A percentile compares a stretch with the other conserved stretches of the same genome.
Evolutionary conservation across 2,888 invertebrate species (phyloP).

Genomic region (Pyrocoelia pectoralis): DNA sequence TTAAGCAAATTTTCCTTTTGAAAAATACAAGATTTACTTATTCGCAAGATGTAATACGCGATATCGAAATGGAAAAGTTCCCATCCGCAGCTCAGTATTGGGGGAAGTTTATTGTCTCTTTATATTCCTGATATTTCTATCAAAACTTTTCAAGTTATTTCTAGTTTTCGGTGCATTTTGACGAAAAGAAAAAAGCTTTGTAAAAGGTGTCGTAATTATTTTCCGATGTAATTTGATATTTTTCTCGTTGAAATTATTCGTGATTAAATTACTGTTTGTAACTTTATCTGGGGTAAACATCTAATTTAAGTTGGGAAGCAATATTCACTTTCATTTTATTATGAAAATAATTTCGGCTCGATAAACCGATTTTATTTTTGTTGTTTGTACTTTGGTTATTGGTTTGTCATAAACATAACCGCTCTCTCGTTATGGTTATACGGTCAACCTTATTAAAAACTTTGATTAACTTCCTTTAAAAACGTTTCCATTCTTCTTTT

Average conservation of each 20-base stretch:
- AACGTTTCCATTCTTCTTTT: neutral
- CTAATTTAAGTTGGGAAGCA: neutral
- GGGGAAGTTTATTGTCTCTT: slow-evolving; percentile 5
- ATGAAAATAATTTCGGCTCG: neutral
- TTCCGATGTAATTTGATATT: neutral
- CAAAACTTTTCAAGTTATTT: neutral
- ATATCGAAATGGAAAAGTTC: neutral
- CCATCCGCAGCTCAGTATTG: neutral
- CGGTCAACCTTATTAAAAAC: neutral
- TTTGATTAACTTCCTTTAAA: neutral
- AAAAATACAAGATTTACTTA: slow-evolving; percentile 3
- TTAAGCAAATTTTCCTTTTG: neutral
- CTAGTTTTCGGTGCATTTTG: neutral
- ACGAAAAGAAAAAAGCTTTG: neutral
- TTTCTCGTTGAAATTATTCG: neutral
- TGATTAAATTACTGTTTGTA: neutral
- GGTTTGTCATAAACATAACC: neutral
- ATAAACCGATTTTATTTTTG: neutral
- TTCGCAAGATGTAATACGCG: neutral
- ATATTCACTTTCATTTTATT: neutral
- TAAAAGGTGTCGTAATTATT: neutral
- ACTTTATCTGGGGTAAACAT: neutral
- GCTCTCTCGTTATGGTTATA: neutral
- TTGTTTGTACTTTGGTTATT: neutral
- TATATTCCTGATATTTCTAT: neutral